Percentiles rank a stretch among this genome's conserved stretches.
phyloP scores from a whole-genome alignment of 2,797 vertebrate genomes.

The Cossypha heuglini region DNA sequence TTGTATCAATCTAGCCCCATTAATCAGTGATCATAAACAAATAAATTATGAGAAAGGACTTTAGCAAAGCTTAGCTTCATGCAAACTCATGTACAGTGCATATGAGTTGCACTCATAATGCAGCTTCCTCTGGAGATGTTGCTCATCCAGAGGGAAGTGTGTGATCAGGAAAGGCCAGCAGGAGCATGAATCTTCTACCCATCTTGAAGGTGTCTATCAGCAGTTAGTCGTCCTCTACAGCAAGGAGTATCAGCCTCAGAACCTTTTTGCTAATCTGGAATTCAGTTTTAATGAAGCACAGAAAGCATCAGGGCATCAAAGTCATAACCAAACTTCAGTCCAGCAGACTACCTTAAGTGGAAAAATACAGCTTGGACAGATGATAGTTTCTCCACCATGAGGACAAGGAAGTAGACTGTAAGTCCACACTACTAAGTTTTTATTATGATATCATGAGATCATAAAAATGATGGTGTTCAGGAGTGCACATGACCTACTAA shows the following conservation, averaged over 20 bases:
- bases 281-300: background rate
- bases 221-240: background rate
- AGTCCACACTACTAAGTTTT: background rate
- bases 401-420: background rate
- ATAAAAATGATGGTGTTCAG: background rate
- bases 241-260: background rate
- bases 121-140: background rate
- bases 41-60: background rate
- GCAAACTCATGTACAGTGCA: background rate
- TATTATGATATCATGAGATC: background rate
- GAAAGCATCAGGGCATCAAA: background rate
- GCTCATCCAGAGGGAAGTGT: background rate
- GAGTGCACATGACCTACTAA: background rate
- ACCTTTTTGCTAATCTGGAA: background rate
- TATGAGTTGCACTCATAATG: background rate
- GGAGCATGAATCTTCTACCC: background rate
- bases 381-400: background rate
- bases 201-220: background rate
- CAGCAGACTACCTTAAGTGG: background rate
- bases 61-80: background rate
- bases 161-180: background rate
- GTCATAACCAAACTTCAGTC: background rate
- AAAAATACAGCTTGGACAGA: background rate
- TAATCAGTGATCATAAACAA: background rate
- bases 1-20: background rate